phyloP scores from a whole-genome alignment of 2,888 invertebrate genomes.

The Melanargia galathea region DNA sequence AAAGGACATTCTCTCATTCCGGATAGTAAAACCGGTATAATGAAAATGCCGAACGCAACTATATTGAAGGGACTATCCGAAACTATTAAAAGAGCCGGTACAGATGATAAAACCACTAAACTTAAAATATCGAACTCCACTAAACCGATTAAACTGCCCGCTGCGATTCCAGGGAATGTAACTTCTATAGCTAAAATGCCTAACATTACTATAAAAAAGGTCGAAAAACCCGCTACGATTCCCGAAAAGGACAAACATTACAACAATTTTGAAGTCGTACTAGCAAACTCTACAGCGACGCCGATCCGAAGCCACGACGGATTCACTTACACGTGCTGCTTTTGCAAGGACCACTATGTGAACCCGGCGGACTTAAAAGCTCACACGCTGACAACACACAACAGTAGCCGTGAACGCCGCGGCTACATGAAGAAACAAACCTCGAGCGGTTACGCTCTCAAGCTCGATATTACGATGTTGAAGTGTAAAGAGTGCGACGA shows the following conservation, averaged over 20 bases:
- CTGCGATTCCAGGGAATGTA: not conserved
- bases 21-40: not conserved
- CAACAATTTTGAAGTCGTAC: conserved; percentile 10
- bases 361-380: conserved; percentile 15
- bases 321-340: conserved; percentile 14
- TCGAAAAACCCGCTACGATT: conserved; percentile 11
- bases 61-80: conserved; percentile 9
- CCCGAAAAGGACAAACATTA: conserved; percentile 11
- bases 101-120: conserved; percentile 1
- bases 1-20: conserved; percentile 7
- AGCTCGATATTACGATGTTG: conserved; percentile 14
- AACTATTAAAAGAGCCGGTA: conserved; percentile 4
- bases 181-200: conserved; percentile 5
- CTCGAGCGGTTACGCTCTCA: conserved; percentile 11
- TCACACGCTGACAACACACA: conserved; percentile 6
- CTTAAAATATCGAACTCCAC: not conserved
- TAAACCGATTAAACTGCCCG: not conserved
- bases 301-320: conserved; percentile 13
- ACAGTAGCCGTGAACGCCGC: not conserved
- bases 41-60: conserved; percentile 7
- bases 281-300: conserved; percentile 2
- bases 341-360: conserved; percentile 13
- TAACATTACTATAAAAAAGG: conserved; percentile 16
- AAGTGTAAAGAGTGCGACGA: conserved; percentile 11
- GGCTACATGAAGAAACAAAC: conserved; percentile 1